phyloP scores from a whole-genome alignment of 2,113 vertebrate genomes.

The Daboia siamensis region DNA sequence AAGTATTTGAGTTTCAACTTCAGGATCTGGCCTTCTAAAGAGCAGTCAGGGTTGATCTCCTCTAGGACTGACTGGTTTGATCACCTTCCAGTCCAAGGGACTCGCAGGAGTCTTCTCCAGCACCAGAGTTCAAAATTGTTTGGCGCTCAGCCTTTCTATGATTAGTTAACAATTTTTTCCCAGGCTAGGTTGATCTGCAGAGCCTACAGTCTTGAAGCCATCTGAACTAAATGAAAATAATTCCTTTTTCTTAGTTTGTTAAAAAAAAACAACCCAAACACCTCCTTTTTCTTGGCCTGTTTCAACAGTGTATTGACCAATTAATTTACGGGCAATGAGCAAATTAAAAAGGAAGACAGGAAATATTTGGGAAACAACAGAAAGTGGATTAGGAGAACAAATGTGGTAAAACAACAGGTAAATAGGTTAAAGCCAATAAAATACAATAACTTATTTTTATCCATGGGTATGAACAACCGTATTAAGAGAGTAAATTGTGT shows the following conservation, averaged over 20 bases:
- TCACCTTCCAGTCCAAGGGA: no score
- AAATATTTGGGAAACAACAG: not conserved
- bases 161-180: no score
- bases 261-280: not conserved
- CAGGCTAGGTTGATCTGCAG: not conserved
- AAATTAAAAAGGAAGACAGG: not conserved
- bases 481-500: not conserved
- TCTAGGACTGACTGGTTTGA: no score
- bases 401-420: not conserved
- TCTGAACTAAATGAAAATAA: not conserved
- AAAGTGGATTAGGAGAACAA: not conserved
- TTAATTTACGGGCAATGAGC: not conserved
- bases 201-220: not conserved
- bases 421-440: not conserved
- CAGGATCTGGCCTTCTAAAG: no score
- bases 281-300: not conserved
- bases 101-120: no score
- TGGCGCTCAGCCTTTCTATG: no score
- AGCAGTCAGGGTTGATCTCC: no score
- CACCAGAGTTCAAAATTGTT: no score
- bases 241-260: not conserved
- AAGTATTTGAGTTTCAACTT: no score
- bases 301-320: not conserved
- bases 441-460: not conserved
- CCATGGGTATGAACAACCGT: not conserved